Conservation (phyloP, 2,888 invertebrate species). For the Oxystoma pomonae region DNA sequence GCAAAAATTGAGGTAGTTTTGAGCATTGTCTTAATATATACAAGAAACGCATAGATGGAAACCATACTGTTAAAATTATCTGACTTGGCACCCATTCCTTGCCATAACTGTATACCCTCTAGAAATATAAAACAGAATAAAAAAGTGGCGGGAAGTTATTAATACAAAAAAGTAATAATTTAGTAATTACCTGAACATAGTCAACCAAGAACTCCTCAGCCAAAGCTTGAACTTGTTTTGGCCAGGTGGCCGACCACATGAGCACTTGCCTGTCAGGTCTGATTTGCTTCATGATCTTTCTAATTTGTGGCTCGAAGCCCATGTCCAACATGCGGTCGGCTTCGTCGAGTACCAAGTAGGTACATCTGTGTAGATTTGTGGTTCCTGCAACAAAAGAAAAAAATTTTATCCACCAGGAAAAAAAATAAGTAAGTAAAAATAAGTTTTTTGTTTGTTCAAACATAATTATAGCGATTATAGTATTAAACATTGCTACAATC, state of each 20-base stretch:
- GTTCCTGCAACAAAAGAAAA: no score
- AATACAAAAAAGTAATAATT: no score
- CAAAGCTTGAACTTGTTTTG: slow-evolving; percentile 92
- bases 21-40: no score
- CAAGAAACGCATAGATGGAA: no score
- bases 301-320: slow-evolving; percentile 97
- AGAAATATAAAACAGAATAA: neutral
- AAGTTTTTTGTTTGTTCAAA: neutral
- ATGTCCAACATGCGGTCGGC: slow-evolving; percentile 97
- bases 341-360: slow-evolving; percentile 91
- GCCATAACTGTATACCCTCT: neutral
- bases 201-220: slow-evolving; percentile 95
- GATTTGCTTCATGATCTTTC: slow-evolving; percentile 92
- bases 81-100: no score
- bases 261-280: slow-evolving; percentile 86
- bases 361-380: slow-evolving; percentile 79
- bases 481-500: no score
- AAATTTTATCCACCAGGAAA: no score
- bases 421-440: no score
- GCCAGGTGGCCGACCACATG: slow-evolving; percentile 99
- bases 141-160: no score
- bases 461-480: neutral
- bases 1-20: no score
- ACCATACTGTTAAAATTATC: no score
- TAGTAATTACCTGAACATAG: slow-evolving; percentile 92